Percentiles rank a stretch among this genome's conserved stretches.
phyloP scores from a whole-genome alignment of 1,140 invertebrate genomes.

The Magallana ariakensis region DNA sequence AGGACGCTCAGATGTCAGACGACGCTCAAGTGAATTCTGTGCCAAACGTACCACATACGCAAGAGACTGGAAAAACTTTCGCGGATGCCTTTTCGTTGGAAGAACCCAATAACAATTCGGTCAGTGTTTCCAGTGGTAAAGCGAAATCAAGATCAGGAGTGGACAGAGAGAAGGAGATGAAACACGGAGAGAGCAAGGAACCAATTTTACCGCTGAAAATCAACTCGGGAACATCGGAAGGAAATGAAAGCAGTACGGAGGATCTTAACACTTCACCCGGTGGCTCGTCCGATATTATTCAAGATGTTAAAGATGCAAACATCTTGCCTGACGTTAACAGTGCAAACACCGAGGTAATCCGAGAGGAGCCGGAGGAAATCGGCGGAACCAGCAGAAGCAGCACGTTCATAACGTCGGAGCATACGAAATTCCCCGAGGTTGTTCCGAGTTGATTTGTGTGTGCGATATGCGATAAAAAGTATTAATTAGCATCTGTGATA shows the following conservation, averaged over 20 bases:
- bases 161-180: background rate
- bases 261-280: background rate
- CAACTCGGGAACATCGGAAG: background rate
- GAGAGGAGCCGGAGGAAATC: constrained; percentile 31
- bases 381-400: constrained; percentile 36
- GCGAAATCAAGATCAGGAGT: background rate
- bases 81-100: background rate
- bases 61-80: constrained; percentile 41
- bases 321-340: constrained; percentile 38
- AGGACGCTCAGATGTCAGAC: constrained; percentile 32
- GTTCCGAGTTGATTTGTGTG: constrained; percentile 32
- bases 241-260: constrained; percentile 6
- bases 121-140: constrained; percentile 29
- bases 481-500: constrained; percentile 6
- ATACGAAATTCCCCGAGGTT: constrained; percentile 30
- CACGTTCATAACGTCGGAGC: constrained; percentile 51
- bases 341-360: constrained; percentile 10
- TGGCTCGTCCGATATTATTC: constrained; percentile 28
- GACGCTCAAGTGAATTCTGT: constrained; percentile 38
- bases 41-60: constrained; percentile 54
- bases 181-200: constrained; percentile 12
- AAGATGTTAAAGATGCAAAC: constrained; percentile 37
- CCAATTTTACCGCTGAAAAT: constrained; percentile 32
- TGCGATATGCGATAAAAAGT: background rate
- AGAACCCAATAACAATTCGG: background rate